Conservation (phyloP, 2,797 vertebrate species). For the Gymnodraco acuticeps region DNA sequence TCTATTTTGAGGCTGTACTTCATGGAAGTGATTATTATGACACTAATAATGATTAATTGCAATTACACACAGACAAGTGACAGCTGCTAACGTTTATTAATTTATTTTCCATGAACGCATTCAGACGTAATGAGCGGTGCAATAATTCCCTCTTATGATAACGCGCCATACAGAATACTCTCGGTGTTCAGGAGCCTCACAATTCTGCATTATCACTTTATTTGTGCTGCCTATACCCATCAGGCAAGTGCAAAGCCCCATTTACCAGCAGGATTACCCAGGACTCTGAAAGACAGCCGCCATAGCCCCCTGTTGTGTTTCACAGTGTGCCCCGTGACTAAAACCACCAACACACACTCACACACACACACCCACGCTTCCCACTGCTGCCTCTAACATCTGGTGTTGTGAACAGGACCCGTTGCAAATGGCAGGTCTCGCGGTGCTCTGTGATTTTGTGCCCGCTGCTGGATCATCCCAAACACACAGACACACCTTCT, state of each 20-base stretch:
- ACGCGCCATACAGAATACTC: slow-evolving; percentile 52
- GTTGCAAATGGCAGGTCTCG: slow-evolving; percentile 59
- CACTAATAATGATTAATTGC: slow-evolving; percentile 53
- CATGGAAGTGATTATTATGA: slow-evolving; percentile 33
- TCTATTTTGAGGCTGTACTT: slow-evolving; percentile 27
- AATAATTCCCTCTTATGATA: slow-evolving; percentile 56
- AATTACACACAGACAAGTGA: slow-evolving; percentile 18
- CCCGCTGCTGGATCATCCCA: slow-evolving; percentile 71
- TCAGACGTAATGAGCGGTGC: slow-evolving; percentile 47
- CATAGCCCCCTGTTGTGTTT: slow-evolving; percentile 61
- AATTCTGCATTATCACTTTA: slow-evolving; percentile 59
- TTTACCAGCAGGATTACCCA: slow-evolving; percentile 76
- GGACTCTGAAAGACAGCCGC: slow-evolving; percentile 51
- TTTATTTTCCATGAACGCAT: slow-evolving; percentile 47
- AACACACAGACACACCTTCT: slow-evolving; percentile 67
- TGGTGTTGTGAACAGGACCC: slow-evolving; percentile 67
- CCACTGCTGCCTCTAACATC: slow-evolving; percentile 73
- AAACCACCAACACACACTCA: slow-evolving; percentile 59
- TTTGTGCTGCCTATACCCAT: slow-evolving; percentile 62
- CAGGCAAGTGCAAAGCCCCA: slow-evolving; percentile 62
- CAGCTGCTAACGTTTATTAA: slow-evolving; percentile 36
- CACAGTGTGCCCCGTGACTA: slow-evolving; percentile 73
- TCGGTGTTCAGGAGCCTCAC: slow-evolving; percentile 45
- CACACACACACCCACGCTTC: slow-evolving; percentile 17
- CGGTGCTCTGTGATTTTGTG: slow-evolving; percentile 70